A percentile compares a stretch with the other conserved stretches of the same genome.
Evolutionary conservation across 2,888 invertebrate species (phyloP).

Genomic region (Taphrorychus bicolor): DNA sequence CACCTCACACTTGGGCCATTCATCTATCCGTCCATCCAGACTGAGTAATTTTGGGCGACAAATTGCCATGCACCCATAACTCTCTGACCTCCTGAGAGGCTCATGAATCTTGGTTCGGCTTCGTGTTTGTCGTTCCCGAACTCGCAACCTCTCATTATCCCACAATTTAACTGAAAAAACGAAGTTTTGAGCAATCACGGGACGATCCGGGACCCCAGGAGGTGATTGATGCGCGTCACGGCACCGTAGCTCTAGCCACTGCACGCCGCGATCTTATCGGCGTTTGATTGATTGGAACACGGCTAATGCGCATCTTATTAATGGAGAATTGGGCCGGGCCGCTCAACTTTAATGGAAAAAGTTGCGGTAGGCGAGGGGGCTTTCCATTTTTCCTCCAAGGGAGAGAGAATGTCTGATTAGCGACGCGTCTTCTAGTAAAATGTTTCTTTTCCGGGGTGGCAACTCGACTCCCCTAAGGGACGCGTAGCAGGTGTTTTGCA

Average conservation of each 20-base stretch:
- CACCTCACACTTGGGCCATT: neutral
- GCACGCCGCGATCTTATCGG: slow-evolving; percentile 56
- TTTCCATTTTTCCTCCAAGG: slow-evolving; percentile 17
- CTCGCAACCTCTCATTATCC: slow-evolving; percentile 4
- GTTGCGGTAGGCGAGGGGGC: slow-evolving; percentile 29
- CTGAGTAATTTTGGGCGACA: neutral
- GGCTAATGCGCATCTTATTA: slow-evolving; percentile 55
- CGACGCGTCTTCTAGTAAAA: neutral
- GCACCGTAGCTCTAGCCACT: slow-evolving; percentile 26
- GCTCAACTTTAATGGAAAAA: slow-evolving; percentile 38
- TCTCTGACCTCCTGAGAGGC: neutral
- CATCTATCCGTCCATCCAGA: neutral
- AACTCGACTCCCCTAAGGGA: neutral
- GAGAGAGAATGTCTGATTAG: slow-evolving; percentile 1
- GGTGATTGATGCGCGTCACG: slow-evolving; percentile 36
- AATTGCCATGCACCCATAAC: neutral
- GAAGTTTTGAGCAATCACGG: slow-evolving; percentile 7
- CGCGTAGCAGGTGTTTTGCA: neutral
- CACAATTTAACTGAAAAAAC: slow-evolving; percentile 1
- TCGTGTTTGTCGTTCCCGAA: neutral
- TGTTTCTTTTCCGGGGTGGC: neutral
- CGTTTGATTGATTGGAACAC: slow-evolving; percentile 60
- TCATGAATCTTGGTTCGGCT: neutral
- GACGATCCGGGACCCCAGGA: slow-evolving; percentile 2
- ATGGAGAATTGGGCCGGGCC: slow-evolving; percentile 41